These are phyloP conservation scores for Myxocyprinus asiaticus DNA, from an alignment of 2,113 vertebrate species.

Conservation along the genomic window DNA sequence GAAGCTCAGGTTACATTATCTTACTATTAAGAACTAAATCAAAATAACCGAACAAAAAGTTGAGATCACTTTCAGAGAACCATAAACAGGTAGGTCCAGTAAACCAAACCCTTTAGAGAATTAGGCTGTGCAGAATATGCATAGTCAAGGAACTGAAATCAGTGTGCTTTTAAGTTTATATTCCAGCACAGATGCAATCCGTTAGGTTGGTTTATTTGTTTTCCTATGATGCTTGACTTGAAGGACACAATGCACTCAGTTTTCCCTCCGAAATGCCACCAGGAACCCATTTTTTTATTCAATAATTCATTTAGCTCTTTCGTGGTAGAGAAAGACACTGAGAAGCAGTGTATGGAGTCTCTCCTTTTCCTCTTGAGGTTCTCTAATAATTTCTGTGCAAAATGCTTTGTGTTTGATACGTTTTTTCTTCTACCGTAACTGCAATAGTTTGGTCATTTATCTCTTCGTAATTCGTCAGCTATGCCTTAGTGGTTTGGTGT, in stretches of 20 bases:
- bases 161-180: constrained; percentile 48
- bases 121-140: constrained; percentile 19
- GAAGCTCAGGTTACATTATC: constrained; percentile 61
- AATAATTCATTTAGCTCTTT: not conserved
- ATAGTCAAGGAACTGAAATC: constrained; percentile 31
- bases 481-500: constrained; percentile 67
- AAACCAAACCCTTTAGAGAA: not conserved
- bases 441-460: not conserved
- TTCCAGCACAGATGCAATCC: constrained; percentile 19
- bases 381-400: not conserved
- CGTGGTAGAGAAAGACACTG: not conserved
- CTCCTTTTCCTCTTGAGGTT: not conserved
- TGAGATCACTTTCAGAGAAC: constrained; percentile 38
- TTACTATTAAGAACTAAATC: not conserved
- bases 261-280: not conserved
- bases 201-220: not conserved
- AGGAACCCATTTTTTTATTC: not conserved
- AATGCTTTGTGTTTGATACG: not conserved
- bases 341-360: not conserved
- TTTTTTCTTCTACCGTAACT: too few relatives aligned
- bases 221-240: not conserved
- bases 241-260: not conserved
- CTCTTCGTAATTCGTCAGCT: not conserved
- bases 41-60: not conserved
- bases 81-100: not conserved